phyloP scores from a whole-genome alignment of 2,113 vertebrate genomes.

The Hepsetus odoe region DNA sequence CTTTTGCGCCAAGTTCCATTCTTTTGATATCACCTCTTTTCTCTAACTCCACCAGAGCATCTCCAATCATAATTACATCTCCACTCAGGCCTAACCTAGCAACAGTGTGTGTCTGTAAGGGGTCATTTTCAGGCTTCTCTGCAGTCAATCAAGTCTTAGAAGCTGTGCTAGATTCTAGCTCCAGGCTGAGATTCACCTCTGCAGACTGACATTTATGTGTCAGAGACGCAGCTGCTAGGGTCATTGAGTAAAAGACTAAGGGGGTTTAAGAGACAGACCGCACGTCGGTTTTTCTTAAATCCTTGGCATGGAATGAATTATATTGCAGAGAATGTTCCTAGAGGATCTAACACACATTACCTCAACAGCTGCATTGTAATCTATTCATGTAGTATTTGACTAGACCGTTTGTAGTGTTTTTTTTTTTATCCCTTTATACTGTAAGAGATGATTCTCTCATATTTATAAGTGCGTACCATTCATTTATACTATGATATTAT shows the following conservation, averaged over 20 bases:
- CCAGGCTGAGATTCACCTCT: slow-evolving; percentile 34
- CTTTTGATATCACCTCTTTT: slow-evolving; percentile 41
- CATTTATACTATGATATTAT: too few relatives aligned
- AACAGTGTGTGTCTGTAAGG: slow-evolving; percentile 15
- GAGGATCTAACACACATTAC: neutral
- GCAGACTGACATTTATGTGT: slow-evolving; percentile 45
- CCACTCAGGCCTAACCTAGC: slow-evolving; percentile 14
- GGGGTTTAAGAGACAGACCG: slow-evolving; percentile 32
- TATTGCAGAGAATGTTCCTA: neutral
- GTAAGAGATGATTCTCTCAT: too few relatives aligned
- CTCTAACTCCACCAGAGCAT: slow-evolving; percentile 40
- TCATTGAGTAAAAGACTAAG: slow-evolving; percentile 28
- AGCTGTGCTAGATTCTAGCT: neutral
- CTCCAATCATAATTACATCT: slow-evolving; percentile 42
- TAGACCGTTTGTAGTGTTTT: too few relatives aligned
- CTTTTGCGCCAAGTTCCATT: slow-evolving; percentile 33
- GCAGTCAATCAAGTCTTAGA: slow-evolving; percentile 17
- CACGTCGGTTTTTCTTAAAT: slow-evolving; percentile 1
- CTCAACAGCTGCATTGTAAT: neutral
- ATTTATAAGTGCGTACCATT: too few relatives aligned
- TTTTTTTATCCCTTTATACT: too few relatives aligned
- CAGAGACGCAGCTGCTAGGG: slow-evolving; percentile 21
- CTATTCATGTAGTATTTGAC: neutral
- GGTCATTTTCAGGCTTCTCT: slow-evolving; percentile 29
- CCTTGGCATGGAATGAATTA: neutral